Base-by-base conservation (phyloP, 2,113 vertebrate genomes). In the Australoheros scitulus region DNA sequence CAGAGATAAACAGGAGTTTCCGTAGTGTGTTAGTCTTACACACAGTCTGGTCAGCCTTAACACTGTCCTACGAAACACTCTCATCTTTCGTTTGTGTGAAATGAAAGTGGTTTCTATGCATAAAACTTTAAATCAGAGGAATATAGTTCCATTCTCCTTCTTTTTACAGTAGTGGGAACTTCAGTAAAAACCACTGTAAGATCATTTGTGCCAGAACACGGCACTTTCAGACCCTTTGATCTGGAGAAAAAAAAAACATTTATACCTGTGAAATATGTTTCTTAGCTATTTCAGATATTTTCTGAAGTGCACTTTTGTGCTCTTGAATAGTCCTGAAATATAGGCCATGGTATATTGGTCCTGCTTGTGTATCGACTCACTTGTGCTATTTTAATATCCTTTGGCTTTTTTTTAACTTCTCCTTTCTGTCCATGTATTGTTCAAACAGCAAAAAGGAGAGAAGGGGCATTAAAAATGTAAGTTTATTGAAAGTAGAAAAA, bases 391-490 rank as follows among this genome's bases (percentile, higher is more conserved):
- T 72, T 52, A 52, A 72, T 29, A 52, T 75, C 38, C n/a, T 24
- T 32, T 8, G 26, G 26, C n/a, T 15, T 58, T 2, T 58, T 2
- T 75, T 3, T 57, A 81, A 38, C 15, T 7, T 58, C 20, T 38
- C 55, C 60, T 26, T 47, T 76, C 36, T 52, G 5, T 63, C 20
- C 22, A 26, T 26, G 64, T 24, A 3, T 61, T 41, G 38, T 61
- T 36, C 5, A 7, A 26, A 58, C 57, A 74, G 20, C 2, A 11
- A 38, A 61, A 41, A 5, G 2, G 57, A 68, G n/a, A 70, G 15
- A 59, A 32, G 2, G 0, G n/a, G 3, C 15, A 34, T 82, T 88
- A 75, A 83, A 83, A 81, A 87, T 88, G 5, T 77, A 81, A 80
- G 65, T 75, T 75, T 85, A 81, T 52, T 76, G 41, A 86, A 76